Conservation (phyloP, 2,888 invertebrate genomes). For the Euplagia quadripunctaria region DNA sequence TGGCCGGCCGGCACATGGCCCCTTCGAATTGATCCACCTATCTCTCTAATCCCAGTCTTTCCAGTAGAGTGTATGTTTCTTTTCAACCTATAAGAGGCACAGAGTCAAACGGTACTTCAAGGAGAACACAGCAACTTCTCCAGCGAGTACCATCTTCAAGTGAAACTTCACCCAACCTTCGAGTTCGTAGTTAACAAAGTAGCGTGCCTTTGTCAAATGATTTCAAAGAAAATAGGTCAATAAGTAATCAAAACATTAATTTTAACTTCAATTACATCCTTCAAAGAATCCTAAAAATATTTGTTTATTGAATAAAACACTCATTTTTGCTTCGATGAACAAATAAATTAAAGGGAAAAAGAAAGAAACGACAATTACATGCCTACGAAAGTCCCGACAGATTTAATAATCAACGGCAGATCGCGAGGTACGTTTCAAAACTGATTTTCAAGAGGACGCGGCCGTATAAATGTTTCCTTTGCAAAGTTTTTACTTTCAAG, state of each 20-base stretch:
- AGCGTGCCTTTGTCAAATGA: background rate
- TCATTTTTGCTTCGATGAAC: conserved; percentile 37
- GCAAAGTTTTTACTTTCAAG: conserved; percentile 32
- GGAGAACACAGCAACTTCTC: too few species aligned
- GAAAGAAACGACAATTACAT: conserved; percentile 13
- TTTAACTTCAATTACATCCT: conserved; percentile 7
- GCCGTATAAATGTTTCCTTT: conserved; percentile 31
- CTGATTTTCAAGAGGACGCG: conserved; percentile 23
- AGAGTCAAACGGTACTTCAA: too few species aligned
- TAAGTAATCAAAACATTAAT: background rate
- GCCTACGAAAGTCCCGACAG: conserved; percentile 14
- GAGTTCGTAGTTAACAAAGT: background rate
- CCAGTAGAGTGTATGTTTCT: too few species aligned
- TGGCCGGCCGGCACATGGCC: too few species aligned
- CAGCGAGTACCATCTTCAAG: too few species aligned
- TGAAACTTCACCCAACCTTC: too few species aligned
- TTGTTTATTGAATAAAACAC: conserved; percentile 27
- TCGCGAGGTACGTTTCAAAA: conserved; percentile 23
- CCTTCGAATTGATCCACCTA: too few species aligned
- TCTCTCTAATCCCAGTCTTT: too few species aligned
- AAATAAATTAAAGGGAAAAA: conserved; percentile 34
- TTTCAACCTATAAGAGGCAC: too few species aligned
- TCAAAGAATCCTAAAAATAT: background rate
- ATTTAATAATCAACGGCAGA: conserved; percentile 41
- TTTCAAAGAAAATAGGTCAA: conserved; percentile 3